A percentile compares a stretch with the other conserved stretches of the same genome.
Conservation (phyloP, 2,888 invertebrate genomes). For the Dicyrtoma fusca region DNA sequence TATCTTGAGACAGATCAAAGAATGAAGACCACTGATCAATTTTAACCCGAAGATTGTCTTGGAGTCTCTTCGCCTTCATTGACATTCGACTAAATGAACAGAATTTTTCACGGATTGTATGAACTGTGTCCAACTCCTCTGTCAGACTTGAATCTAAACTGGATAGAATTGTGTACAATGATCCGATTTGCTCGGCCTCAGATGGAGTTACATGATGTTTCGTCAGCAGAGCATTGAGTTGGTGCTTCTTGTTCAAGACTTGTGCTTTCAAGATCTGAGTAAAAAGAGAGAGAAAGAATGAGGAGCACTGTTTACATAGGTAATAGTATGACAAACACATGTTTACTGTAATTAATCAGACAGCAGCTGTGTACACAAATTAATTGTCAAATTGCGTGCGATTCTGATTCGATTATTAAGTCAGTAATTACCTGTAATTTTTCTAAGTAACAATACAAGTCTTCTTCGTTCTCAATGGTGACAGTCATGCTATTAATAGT, state of each 20-base stretch:
- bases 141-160: slow-evolving; percentile 72
- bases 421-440: slow-evolving; percentile 66
- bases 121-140: slow-evolving; percentile 77
- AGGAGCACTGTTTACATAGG: too few relatives aligned
- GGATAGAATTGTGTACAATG: slow-evolving; percentile 71
- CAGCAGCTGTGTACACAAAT: neutral
- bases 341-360: neutral
- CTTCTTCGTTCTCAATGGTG: slow-evolving; percentile 80
- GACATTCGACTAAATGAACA: slow-evolving; percentile 54
- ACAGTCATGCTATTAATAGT: slow-evolving; percentile 74
- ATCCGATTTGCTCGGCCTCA: slow-evolving; percentile 78
- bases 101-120: slow-evolving; percentile 74
- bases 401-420: neutral
- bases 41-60: slow-evolving; percentile 53
- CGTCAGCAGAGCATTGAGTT: slow-evolving; percentile 50
- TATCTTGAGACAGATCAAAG: slow-evolving; percentile 62
- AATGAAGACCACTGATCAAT: slow-evolving; percentile 57
- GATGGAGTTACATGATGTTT: slow-evolving; percentile 60
- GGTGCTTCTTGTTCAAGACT: slow-evolving; percentile 55
- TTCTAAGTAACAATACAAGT: slow-evolving; percentile 78
- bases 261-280: slow-evolving; percentile 54
- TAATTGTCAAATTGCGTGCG: neutral
- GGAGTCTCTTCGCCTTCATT: slow-evolving; percentile 51
- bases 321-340: too few relatives aligned
- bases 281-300: too few relatives aligned